Percentiles rank a stretch among this genome's conserved stretches.
Evolutionary conservation across 2,888 invertebrate genomes (phyloP).

Genomic region (Idaea dimidiata): DNA sequence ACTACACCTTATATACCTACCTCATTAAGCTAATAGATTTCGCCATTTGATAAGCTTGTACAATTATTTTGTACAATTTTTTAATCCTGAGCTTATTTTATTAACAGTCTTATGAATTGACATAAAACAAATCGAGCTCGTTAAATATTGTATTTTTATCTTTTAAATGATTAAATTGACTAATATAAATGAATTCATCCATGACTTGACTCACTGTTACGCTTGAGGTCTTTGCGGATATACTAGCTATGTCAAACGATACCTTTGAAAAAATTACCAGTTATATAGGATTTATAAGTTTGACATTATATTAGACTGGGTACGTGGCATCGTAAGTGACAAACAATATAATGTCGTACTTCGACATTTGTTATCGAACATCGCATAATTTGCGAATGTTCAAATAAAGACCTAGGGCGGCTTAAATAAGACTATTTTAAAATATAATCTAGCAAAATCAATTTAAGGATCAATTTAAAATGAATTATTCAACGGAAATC

Average conservation of each 20-base stretch:
- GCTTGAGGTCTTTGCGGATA: neutral
- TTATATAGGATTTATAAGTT: neutral
- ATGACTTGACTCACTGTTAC: neutral
- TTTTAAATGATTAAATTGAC: neutral
- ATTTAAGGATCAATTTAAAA: too few relatives aligned
- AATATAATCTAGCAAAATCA: too few relatives aligned
- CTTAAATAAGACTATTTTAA: too few relatives aligned
- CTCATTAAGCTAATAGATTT: neutral
- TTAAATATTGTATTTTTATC: neutral
- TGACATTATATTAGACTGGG: too few relatives aligned
- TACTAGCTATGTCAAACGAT: neutral
- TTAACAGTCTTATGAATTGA: neutral
- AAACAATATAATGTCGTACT: too few relatives aligned
- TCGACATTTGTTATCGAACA: too few relatives aligned
- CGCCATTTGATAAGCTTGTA: neutral
- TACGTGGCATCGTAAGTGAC: too few relatives aligned
- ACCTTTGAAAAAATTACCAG: neutral
- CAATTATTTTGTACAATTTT: neutral
- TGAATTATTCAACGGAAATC: too few relatives aligned
- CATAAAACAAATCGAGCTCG: neutral
- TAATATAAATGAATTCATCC: constrained; percentile 26
- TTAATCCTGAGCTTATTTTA: neutral
- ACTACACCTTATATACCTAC: too few relatives aligned
- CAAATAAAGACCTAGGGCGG: too few relatives aligned
- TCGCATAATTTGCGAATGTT: too few relatives aligned